These are phyloP conservation scores for Encarsia formosa DNA, from an alignment of 2,888 invertebrate species.

Conservation along the genomic window DNA sequence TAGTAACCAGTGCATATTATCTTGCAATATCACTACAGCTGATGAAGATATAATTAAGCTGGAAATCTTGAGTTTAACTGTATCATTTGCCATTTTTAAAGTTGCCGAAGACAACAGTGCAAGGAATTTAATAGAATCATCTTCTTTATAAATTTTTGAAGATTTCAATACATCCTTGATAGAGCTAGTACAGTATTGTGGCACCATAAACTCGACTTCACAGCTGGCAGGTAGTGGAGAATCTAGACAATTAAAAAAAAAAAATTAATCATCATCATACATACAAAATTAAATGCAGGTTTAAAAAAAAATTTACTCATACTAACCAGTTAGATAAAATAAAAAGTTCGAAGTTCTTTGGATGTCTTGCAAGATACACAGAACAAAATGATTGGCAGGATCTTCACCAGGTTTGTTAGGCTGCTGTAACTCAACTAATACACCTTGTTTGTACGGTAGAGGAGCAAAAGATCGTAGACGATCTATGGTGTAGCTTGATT, in stretches of 20 bases:
- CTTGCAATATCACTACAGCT: conserved; percentile 51
- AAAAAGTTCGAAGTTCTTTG: conserved; percentile 55
- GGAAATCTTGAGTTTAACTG: conserved; percentile 34
- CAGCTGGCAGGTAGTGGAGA: conserved; percentile 51
- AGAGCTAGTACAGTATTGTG: conserved; percentile 40
- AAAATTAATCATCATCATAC: background rate
- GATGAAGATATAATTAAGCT: conserved; percentile 44
- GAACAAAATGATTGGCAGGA: conserved; percentile 36
- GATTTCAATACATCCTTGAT: conserved; percentile 39
- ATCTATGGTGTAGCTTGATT: conserved; percentile 52
- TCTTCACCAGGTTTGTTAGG: conserved; percentile 45
- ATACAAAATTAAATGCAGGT: background rate
- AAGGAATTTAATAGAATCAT: conserved; percentile 46
- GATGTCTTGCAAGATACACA: conserved; percentile 55
- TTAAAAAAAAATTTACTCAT: background rate
- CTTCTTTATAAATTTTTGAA: conserved; percentile 43
- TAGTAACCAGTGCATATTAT: conserved; percentile 53
- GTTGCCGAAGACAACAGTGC: conserved; percentile 51
- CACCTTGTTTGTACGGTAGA: conserved; percentile 58
- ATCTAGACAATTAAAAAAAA: conserved; percentile 37
- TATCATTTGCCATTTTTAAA: conserved; percentile 41
- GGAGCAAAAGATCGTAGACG: conserved; percentile 52
- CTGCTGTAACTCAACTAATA: conserved; percentile 52
- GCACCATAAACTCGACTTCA: conserved; percentile 47
- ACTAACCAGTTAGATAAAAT: conserved; percentile 52